Conservation (phyloP, 2,113 vertebrate species). For the Campylorhamphus procurvoides region DNA sequence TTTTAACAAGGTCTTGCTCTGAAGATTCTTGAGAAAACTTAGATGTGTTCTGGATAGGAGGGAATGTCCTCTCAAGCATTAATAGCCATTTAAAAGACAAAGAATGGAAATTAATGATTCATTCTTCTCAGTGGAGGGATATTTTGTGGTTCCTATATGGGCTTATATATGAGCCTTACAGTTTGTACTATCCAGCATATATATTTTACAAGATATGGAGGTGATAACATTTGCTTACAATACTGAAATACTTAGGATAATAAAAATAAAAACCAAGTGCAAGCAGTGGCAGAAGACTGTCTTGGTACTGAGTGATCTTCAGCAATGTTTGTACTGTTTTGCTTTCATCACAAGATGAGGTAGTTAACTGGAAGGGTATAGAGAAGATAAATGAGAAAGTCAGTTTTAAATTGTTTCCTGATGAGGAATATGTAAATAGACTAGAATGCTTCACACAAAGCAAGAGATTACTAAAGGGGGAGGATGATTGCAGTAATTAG, state of each 20-base stretch:
- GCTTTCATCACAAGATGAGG: neutral
- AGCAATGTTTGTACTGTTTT: neutral
- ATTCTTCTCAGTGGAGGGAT: neutral
- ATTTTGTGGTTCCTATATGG: neutral
- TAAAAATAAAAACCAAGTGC: neutral
- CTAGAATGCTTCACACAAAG: neutral
- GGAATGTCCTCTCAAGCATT: neutral
- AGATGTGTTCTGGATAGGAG: neutral
- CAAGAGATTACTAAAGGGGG: neutral
- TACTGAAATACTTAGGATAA: neutral
- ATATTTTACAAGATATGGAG: neutral
- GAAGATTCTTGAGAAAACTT: neutral
- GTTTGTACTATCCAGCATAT: neutral
- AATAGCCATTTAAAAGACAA: neutral
- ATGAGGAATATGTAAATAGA: neutral
- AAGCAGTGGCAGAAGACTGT: neutral
- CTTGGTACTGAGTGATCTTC: neutral
- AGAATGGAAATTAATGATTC: neutral
- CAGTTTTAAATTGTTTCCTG: neutral
- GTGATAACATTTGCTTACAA: neutral
- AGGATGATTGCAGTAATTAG: neutral
- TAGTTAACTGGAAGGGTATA: neutral
- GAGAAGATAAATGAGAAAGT: neutral
- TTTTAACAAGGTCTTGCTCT: neutral
- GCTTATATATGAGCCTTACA: neutral